Evolutionary conservation across 1,140 invertebrate genomes (phyloP).

Genomic region (Centruroides vittatus): DNA sequence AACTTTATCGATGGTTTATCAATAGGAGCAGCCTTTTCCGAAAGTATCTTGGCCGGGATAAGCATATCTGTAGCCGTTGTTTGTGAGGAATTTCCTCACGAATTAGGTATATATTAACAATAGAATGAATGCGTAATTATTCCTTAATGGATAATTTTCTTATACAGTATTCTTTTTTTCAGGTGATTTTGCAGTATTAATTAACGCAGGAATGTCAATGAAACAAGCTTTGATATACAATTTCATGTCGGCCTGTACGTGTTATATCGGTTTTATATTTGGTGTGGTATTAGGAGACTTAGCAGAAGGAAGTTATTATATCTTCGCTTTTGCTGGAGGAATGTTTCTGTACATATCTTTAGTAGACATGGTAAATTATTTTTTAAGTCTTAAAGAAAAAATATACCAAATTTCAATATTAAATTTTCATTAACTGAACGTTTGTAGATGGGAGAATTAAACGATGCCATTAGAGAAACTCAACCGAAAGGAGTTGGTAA

Average conservation of each 20-base stretch:
- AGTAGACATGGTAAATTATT: conserved; percentile 43
- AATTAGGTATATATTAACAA: conserved; percentile 33
- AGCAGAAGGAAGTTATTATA: conserved; percentile 34
- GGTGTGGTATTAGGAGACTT: conserved; percentile 41
- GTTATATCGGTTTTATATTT: conserved; percentile 45
- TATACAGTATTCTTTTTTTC: neutral
- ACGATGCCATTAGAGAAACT: conserved; percentile 31
- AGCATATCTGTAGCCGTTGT: conserved; percentile 50
- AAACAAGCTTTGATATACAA: conserved; percentile 49
- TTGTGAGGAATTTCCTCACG: conserved; percentile 56
- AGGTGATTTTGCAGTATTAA: conserved; percentile 56
- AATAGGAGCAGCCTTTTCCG: conserved; percentile 50
- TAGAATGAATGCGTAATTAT: too few species aligned
- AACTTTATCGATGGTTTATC: conserved; percentile 57
- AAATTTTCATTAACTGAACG: neutral
- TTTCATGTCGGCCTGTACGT: conserved; percentile 48
- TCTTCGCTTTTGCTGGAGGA: conserved; percentile 44
- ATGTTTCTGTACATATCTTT: conserved; percentile 51
- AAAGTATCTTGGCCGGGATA: conserved; percentile 43
- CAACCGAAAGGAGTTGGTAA: conserved; percentile 25
- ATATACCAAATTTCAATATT: neutral
- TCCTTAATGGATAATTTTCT: too few species aligned
- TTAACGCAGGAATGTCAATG: conserved; percentile 49
- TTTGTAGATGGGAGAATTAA: conserved; percentile 35
- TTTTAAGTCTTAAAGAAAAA: neutral